Conservation (phyloP, 2,113 vertebrate genomes). For the Sinocyclocheilus anophthalmus region DNA sequence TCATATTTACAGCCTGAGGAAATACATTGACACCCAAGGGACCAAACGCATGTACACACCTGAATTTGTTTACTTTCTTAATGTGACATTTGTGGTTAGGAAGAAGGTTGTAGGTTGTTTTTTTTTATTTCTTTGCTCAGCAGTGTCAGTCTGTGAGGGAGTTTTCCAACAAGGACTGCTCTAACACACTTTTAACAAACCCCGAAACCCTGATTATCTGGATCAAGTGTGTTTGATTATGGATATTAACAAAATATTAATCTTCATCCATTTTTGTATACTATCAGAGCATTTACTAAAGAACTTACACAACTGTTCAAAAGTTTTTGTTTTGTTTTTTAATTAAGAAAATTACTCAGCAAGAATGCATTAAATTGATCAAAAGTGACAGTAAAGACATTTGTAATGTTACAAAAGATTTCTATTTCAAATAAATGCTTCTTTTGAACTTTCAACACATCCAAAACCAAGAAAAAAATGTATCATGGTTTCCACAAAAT, state of each 20-base stretch:
- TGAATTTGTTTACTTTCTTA: not conserved
- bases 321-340: not conserved
- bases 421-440: too few relatives aligned
- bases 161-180: not conserved
- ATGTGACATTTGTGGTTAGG: constrained; percentile 4
- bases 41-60: not conserved
- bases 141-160: not conserved
- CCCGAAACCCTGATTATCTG: not conserved
- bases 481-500: not conserved
- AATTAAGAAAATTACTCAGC: not conserved
- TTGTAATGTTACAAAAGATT: not conserved
- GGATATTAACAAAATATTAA: not conserved
- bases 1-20: constrained; percentile 13
- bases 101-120: not conserved
- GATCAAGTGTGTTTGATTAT: not conserved
- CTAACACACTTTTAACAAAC: not conserved
- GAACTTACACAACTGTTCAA: not conserved
- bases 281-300: too few relatives aligned
- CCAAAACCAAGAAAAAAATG: too few relatives aligned
- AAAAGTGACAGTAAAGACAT: not conserved
- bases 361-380: not conserved
- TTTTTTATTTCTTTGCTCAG: not conserved
- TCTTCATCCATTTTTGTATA: too few relatives aligned
- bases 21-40: not conserved
- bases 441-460: too few relatives aligned